Percentiles rank a stretch among this genome's conserved stretches.
phyloP scores from a whole-genome alignment of 2,113 vertebrate species.

The Labrus mixtus region DNA sequence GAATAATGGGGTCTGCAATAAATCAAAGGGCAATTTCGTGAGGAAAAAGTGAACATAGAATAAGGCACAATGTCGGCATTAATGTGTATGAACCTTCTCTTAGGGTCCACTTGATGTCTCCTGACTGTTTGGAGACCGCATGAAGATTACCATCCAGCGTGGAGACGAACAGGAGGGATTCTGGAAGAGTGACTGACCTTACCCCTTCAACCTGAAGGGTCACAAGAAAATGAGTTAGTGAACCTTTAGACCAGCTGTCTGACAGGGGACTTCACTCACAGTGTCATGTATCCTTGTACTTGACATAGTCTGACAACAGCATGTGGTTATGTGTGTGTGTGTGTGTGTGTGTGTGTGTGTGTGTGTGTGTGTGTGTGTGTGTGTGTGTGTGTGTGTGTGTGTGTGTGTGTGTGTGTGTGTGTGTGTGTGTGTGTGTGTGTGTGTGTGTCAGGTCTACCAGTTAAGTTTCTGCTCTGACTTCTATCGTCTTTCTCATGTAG shows the following conservation, averaged over 20 bases:
- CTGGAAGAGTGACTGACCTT: constrained; percentile 84
- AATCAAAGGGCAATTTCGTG: neutral
- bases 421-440: constrained; percentile 7
- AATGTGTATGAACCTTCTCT: constrained; percentile 86
- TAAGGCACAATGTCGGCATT: neutral
- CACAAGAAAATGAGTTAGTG: constrained; percentile 14
- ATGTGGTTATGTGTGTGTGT: constrained; percentile 7
- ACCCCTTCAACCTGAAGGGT: constrained; percentile 78
- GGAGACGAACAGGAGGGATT: constrained; percentile 92
- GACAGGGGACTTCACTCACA: constrained; percentile 14
- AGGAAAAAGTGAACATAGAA: neutral
- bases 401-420: constrained; percentile 7
- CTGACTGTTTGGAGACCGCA: constrained; percentile 91
- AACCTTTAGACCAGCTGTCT: constrained; percentile 34
- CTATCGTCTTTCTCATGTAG: constrained; percentile 39
- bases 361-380: constrained; percentile 31
- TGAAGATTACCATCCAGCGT: constrained; percentile 95
- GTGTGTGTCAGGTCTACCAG: constrained; percentile 27
- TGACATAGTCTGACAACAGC: neutral
- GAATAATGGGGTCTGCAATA: constrained; percentile 92
- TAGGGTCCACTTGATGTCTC: constrained; percentile 94
- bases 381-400: constrained; percentile 19
- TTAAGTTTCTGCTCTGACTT: constrained; percentile 5
- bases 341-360: constrained; percentile 9
- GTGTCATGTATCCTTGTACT: constrained; percentile 43